These are phyloP conservation scores for Pseudanteris insignis DNA, from an alignment of 2,888 invertebrate genomes.

Conservation along the genomic window DNA sequence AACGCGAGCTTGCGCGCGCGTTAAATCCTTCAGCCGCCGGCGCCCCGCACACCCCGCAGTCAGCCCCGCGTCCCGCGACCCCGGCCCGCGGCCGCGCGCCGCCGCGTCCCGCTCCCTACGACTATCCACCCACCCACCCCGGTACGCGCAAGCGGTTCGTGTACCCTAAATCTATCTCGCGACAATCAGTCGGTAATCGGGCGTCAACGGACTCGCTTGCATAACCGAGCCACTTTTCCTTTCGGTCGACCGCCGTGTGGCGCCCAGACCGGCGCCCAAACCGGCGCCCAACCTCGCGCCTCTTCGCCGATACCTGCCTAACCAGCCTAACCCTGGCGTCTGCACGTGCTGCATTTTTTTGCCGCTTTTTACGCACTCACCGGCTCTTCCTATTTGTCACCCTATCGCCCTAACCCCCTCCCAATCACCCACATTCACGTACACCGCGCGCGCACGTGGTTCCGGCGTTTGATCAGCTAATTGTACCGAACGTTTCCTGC, in stretches of 20 bases:
- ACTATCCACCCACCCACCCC: conserved; percentile 45
- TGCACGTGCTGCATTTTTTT: no score
- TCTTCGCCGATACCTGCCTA: not conserved
- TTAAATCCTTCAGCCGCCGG: conserved; percentile 35
- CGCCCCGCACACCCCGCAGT: conserved; percentile 9
- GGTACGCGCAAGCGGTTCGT: conserved; percentile 46
- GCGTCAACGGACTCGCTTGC: conserved; percentile 56
- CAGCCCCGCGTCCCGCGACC: conserved; percentile 23
- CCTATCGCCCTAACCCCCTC: not conserved
- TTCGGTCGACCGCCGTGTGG: not conserved
- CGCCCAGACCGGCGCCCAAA: no score
- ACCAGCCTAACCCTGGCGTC: no score
- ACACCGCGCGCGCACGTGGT: conserved; percentile 35
- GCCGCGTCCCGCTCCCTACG: conserved; percentile 24
- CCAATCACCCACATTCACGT: conserved; percentile 8
- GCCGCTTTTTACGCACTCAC: conserved; percentile 3
- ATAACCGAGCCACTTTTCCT: conserved; percentile 33
- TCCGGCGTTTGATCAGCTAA: conserved; percentile 31
- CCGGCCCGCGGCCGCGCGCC: conserved; percentile 12
- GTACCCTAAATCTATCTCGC: conserved; percentile 59
- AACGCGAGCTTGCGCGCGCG: conserved; percentile 42
- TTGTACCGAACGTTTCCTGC: conserved; percentile 20
- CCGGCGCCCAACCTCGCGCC: no score
- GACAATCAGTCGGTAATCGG: conserved; percentile 60
- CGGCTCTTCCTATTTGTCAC: conserved; percentile 15